Evolutionary conservation across 2,888 invertebrate species (phyloP).

Genomic region (Carabus problematicus): DNA sequence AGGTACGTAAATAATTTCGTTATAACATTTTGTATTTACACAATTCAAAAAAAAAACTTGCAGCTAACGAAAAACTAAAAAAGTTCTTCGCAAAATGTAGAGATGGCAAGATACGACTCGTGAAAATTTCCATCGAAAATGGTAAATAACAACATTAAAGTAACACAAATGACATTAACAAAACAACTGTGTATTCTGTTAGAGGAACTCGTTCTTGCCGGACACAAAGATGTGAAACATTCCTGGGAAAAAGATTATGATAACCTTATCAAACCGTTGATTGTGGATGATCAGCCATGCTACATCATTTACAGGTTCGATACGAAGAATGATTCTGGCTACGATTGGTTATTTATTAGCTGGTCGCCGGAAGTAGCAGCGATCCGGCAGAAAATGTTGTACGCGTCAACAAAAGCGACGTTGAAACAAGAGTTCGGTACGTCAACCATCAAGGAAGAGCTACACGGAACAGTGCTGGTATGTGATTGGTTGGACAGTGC

Average conservation of each 20-base stretch:
- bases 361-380: conserved; percentile 95
- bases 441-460: conserved; percentile 91
- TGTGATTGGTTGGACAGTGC: conserved; percentile 38
- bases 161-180: background rate
- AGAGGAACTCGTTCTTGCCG: conserved; percentile 79
- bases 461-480: conserved; percentile 85
- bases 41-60: conserved; percentile 53
- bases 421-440: conserved; percentile 96
- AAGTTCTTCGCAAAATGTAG: conserved; percentile 84
- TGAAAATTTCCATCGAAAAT: conserved; percentile 87
- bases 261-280: conserved; percentile 71
- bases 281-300: conserved; percentile 85
- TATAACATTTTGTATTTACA: conserved; percentile 35
- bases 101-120: conserved; percentile 78
- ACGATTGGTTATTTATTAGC: conserved; percentile 91
- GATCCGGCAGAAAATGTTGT: conserved; percentile 95
- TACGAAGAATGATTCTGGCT: conserved; percentile 77
- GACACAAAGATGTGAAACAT: conserved; percentile 70
- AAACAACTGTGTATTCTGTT: conserved; percentile 51
- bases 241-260: conserved; percentile 90
- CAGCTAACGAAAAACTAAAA: conserved; percentile 83
- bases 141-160: conserved; percentile 64
- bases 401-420: conserved; percentile 97
- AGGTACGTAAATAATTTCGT: conserved; percentile 63
- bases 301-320: conserved; percentile 89